Evolutionary conservation across 2,797 vertebrate genomes (phyloP).

Genomic region (Poecilia gillii): DNA sequence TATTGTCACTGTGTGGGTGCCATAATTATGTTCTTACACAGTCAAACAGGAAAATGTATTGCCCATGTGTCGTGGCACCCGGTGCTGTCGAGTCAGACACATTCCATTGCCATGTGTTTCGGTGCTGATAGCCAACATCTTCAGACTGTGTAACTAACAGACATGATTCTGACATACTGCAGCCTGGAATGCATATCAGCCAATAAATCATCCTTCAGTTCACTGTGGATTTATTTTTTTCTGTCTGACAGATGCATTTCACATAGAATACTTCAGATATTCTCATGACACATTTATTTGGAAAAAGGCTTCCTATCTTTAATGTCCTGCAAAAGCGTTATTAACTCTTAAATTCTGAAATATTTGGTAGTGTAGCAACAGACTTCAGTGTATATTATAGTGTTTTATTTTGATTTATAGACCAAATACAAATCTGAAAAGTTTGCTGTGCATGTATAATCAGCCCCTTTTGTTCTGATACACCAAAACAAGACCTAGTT

Average conservation of each 20-base stretch:
- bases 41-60: conserved; percentile 61
- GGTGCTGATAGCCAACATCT: conserved; percentile 46
- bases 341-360: not conserved
- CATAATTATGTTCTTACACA: conserved; percentile 78
- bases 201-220: conserved; percentile 30
- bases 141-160: conserved; percentile 46
- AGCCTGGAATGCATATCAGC: conserved; percentile 33
- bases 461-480: not conserved
- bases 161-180: conserved; percentile 43
- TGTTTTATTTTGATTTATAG: not conserved
- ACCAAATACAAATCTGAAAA: not conserved
- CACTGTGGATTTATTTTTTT: conserved; percentile 22
- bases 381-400: not conserved
- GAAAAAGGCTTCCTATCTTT: conserved; percentile 42
- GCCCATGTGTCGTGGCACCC: conserved; percentile 41
- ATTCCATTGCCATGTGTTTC: conserved; percentile 59
- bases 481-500: not conserved
- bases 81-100: conserved; percentile 39
- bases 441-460: not conserved
- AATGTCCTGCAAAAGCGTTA: not conserved
- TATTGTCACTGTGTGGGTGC: conserved; percentile 75
- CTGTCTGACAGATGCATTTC: conserved; percentile 11
- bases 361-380: not conserved
- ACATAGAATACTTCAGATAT: conserved; percentile 2
- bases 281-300: conserved; percentile 50